Conservation (phyloP, 2,888 invertebrate genomes). For the Proisotoma minuta region DNA sequence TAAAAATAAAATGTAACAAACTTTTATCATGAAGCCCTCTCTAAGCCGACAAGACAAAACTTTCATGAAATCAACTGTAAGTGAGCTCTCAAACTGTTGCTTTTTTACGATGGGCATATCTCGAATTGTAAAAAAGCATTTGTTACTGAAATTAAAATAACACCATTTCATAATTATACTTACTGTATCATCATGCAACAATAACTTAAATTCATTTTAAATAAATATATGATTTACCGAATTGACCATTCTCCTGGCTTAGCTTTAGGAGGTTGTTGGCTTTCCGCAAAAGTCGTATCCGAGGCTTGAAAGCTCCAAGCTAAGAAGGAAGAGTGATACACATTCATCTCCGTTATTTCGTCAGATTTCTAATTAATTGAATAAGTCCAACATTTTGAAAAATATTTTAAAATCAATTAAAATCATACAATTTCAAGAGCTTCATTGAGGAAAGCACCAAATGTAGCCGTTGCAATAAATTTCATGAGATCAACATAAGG, state of each 20-base stretch:
- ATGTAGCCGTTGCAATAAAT: conserved; percentile 69
- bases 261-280: conserved; percentile 40
- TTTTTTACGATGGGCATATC: conserved; percentile 61
- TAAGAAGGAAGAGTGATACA: conserved; percentile 60
- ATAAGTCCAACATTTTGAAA: not conserved
- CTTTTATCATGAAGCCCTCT: conserved; percentile 69
- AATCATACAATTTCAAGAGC: conserved; percentile 54
- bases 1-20: too few species aligned
- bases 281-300: conserved; percentile 48
- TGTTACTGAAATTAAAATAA: conserved; percentile 52
- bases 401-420: not conserved
- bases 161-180: conserved; percentile 24
- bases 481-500: conserved; percentile 69
- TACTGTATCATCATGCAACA: too few species aligned
- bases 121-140: conserved; percentile 57
- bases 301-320: conserved; percentile 59
- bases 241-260: conserved; percentile 50
- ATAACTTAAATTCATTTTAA: too few species aligned
- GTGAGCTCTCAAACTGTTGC: conserved; percentile 61
- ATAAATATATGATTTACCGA: too few species aligned
- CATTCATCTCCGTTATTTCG: conserved; percentile 53
- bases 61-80: conserved; percentile 58
- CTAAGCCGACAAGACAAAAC: conserved; percentile 67
- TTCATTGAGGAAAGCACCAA: conserved; percentile 64
- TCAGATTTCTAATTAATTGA: conserved; percentile 2